phyloP scores from a whole-genome alignment of 1,140 invertebrate species.

The Hyposmocoma kahamanoa region DNA sequence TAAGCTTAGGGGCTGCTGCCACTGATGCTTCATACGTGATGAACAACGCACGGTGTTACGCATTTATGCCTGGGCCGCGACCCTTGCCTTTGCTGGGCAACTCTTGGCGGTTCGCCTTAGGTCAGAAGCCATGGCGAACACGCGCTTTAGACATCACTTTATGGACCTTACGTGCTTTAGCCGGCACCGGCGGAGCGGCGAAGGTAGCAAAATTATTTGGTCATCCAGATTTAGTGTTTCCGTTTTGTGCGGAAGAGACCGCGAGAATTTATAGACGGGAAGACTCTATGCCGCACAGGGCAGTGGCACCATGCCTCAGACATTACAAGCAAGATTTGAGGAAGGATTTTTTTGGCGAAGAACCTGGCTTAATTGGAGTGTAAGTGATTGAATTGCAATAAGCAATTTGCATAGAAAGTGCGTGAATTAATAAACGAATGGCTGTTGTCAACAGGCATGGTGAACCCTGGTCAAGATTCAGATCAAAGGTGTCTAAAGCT shows the following conservation, averaged over 20 bases:
- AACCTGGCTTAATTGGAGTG: conserved; percentile 86
- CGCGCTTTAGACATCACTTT: conserved; percentile 48
- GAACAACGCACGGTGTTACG: conserved; percentile 75
- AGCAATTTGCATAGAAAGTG: background rate
- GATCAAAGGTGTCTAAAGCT: conserved; percentile 88
- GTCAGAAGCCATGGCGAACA: conserved; percentile 52
- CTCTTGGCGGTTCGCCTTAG: conserved; percentile 83
- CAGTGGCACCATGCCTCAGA: conserved; percentile 85
- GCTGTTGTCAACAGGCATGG: conserved; percentile 79
- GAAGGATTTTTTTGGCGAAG: conserved; percentile 83
- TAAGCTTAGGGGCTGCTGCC: conserved; percentile 31
- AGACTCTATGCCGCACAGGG: conserved; percentile 83
- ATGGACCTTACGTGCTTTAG: conserved; percentile 51
- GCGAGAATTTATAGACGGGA: conserved; percentile 84
- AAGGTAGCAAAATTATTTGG: conserved; percentile 84
- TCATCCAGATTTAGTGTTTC: conserved; percentile 85
- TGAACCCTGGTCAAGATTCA: conserved; percentile 86
- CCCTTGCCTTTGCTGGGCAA: conserved; percentile 86
- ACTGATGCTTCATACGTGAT: conserved; percentile 47
- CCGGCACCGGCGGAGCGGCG: conserved; percentile 78
- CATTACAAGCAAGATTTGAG: conserved; percentile 85
- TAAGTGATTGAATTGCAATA: conserved; percentile 71
- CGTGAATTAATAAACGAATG: conserved; percentile 3
- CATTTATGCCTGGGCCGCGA: conserved; percentile 83
- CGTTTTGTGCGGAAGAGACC: conserved; percentile 85